These are phyloP conservation scores for Pandion haliaetus DNA, from an alignment of 2,113 vertebrate genomes.

Conservation along the genomic window DNA sequence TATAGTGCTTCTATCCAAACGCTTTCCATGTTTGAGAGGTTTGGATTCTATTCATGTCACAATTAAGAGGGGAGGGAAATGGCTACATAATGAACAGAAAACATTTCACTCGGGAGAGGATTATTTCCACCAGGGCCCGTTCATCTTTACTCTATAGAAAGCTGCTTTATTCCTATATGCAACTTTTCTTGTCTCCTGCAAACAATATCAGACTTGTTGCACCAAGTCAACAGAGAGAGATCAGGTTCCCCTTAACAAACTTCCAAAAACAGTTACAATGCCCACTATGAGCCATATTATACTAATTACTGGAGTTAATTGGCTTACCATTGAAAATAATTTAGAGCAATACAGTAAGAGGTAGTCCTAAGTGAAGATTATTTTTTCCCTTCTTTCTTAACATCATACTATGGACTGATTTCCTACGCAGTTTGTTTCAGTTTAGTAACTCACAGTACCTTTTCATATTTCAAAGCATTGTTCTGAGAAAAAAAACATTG, in stretches of 20 bases:
- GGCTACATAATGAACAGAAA: not conserved
- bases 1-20: not conserved
- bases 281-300: not conserved
- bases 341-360: not conserved
- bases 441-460: not conserved
- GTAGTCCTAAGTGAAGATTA: not conserved
- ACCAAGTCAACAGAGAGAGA: not conserved
- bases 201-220: not conserved
- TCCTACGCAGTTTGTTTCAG: not conserved
- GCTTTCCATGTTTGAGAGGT: not conserved
- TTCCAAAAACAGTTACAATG: not conserved
- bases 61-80: conserved; percentile 32
- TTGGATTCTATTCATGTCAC: not conserved
- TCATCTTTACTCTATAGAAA: conserved; percentile 22
- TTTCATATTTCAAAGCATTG: not conserved
- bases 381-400: not conserved
- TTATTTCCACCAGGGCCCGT: conserved; percentile 7
- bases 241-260: not conserved
- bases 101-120: not conserved
- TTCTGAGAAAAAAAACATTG: not conserved
- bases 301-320: not conserved
- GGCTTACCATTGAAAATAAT: not conserved
- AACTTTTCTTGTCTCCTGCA: not conserved
- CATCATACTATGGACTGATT: not conserved
- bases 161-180: not conserved